Conservation (phyloP, 2,888 invertebrate species). For the Linyphia triangularis region DNA sequence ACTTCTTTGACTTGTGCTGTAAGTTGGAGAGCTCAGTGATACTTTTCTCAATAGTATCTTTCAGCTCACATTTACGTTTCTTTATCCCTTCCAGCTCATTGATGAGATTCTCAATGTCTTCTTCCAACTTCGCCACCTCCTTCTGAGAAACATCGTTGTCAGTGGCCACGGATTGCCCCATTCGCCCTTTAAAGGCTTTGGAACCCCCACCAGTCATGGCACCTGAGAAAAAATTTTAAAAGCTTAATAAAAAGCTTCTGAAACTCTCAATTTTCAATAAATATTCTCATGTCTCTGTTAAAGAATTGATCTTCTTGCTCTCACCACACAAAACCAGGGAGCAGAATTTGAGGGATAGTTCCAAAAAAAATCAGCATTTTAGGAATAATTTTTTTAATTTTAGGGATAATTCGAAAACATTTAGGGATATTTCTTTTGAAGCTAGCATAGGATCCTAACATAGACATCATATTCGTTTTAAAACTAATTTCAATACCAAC, state of each 20-base stretch:
- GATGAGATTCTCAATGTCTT: conserved; percentile 12
- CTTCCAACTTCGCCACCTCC: conserved; percentile 78
- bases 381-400: too few relatives aligned
- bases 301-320: too few relatives aligned
- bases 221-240: conserved; percentile 81
- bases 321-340: too few relatives aligned
- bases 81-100: conserved; percentile 41
- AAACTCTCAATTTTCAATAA: not conserved
- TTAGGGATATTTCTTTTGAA: too few relatives aligned
- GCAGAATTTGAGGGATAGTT: too few relatives aligned
- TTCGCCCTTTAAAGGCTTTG: conserved; percentile 86
- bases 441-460: too few relatives aligned
- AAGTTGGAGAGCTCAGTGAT: conserved; percentile 30
- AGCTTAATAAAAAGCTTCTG: not conserved
- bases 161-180: conserved; percentile 84
- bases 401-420: too few relatives aligned
- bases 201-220: conserved; percentile 97
- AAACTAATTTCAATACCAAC: too few relatives aligned
- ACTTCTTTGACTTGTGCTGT: conserved; percentile 43
- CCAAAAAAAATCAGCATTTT: too few relatives aligned
- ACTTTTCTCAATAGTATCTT: conserved; percentile 8
- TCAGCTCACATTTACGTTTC: conserved; percentile 10
- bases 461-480: too few relatives aligned
- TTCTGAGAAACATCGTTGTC: conserved; percentile 75
- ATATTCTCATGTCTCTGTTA: too few relatives aligned